Base-by-base conservation (phyloP, 2,797 vertebrate species). In the Apodemus agrarius region DNA sequence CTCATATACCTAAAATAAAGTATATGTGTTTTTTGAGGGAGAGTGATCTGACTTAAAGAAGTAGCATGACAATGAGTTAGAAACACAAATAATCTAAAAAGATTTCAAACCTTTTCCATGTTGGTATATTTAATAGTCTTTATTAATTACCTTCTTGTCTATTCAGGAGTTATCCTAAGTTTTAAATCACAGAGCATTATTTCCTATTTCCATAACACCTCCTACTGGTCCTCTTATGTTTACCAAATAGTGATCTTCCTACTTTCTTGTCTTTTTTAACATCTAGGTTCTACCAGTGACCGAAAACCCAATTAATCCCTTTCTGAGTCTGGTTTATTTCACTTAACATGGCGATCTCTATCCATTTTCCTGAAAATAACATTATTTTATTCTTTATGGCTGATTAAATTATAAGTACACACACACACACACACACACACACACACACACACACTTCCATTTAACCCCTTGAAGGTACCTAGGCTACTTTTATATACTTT, bases 21-120 rank as follows among this genome's bases (percentile, higher is more conserved):
- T n/a, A 54, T 34, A 19, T 72, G 34, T 21, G 14, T 11, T 49
- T 9, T 43, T 83, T 75, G 26, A 49, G 29, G 14, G 69, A 72
- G 21, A 84, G 17, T 69, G 54, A 91, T 46, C 21, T 93, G 43
- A 86, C 11, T 83, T 95, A 87, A 22, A 67, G 63, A 92, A 54
- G 34, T 90, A 10, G 3, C 26, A 43, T 92, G 54, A 69, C 85
- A 31, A 13, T 75, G n/a, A 43, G 2, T 29, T 40, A 40, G 8
- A 57, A 88, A 7, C 24, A 26, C 52, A 40, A 88, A 72, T 24
- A 9, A 59, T 57, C 19, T 82, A 54, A 90, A 22, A 88, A 3
- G 59, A 95, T 82, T 91, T 95, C 95, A 96, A 43, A 67, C 78
- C 43, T 88, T 95, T 96, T 74, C 76, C 87, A 4, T 89, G 46